Percentiles rank a stretch among this genome's conserved stretches.
These are phyloP conservation scores for Psephotus haematonotus DNA, from an alignment of 2,113 vertebrate species.

Conservation along the genomic window DNA sequence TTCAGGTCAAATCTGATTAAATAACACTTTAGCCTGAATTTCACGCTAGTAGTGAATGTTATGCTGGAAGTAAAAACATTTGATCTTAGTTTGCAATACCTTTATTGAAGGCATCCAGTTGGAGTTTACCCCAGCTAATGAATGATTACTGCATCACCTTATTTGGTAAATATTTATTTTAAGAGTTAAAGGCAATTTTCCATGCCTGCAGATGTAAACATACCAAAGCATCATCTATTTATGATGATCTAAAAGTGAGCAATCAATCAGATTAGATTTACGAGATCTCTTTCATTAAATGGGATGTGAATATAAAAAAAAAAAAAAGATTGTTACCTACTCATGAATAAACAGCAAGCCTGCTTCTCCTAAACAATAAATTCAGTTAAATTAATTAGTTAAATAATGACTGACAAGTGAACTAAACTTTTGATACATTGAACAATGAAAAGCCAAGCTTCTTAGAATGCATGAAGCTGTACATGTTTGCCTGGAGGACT, in stretches of 20 bases:
- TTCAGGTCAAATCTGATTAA: constrained; percentile 55
- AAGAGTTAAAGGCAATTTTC: background rate
- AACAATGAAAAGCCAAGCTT: background rate
- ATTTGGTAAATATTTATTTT: constrained; percentile 17
- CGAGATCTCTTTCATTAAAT: background rate
- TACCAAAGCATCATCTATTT: background rate
- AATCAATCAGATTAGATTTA: background rate
- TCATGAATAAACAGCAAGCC: background rate
- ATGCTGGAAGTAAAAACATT: constrained; percentile 3
- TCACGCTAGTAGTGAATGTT: constrained; percentile 28
- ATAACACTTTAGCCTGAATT: constrained; percentile 59
- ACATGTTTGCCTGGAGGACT: constrained; percentile 25
- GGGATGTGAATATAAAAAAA: background rate
- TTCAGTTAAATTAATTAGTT: constrained; percentile 9
- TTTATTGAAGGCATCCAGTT: constrained; percentile 31
- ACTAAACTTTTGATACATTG: background rate
- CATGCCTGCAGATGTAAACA: background rate
- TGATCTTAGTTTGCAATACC: constrained; percentile 61
- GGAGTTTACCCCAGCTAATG: background rate
- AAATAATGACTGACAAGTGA: constrained; percentile 28
- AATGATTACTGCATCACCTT: background rate
- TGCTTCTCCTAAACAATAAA: background rate
- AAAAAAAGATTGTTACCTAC: background rate
- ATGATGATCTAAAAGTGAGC: background rate
- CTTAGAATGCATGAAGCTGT: constrained; percentile 9